Evolutionary conservation across 2,797 vertebrate species (phyloP).

Genomic region (Gallinago nigripennis): DNA sequence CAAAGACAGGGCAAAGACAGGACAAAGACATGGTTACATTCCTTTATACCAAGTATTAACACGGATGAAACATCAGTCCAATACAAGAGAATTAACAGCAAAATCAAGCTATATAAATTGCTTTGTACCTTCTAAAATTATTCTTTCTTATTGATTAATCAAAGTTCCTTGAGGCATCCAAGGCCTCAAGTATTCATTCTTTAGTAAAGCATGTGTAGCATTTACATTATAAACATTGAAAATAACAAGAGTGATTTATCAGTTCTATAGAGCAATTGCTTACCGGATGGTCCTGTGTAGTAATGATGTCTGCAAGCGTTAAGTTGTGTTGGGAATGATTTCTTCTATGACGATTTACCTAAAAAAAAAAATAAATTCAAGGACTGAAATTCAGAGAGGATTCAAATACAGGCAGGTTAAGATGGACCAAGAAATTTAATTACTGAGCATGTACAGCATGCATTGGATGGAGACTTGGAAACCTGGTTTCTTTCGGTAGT

Average conservation of each 20-base stretch:
- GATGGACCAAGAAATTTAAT: neutral
- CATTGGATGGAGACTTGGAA: neutral
- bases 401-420: neutral
- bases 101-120: neutral
- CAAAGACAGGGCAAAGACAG: neutral
- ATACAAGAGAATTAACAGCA: neutral
- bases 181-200: neutral
- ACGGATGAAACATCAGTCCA: neutral
- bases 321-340: conserved; percentile 82
- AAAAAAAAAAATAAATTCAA: neutral
- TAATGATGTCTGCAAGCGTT: conserved; percentile 65
- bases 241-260: neutral
- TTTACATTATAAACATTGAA: neutral
- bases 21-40: neutral
- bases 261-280: conserved; percentile 28
- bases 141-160: conserved; percentile 35
- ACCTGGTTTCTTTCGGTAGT: neutral
- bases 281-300: conserved; percentile 73
- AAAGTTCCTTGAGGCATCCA: neutral
- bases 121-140: neutral
- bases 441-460: neutral
- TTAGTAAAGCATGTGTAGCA: neutral
- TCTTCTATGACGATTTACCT: conserved; percentile 81
- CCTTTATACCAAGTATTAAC: neutral
- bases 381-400: neutral